phyloP scores from a whole-genome alignment of 2,888 invertebrate species.

The Smittia aterrima region DNA sequence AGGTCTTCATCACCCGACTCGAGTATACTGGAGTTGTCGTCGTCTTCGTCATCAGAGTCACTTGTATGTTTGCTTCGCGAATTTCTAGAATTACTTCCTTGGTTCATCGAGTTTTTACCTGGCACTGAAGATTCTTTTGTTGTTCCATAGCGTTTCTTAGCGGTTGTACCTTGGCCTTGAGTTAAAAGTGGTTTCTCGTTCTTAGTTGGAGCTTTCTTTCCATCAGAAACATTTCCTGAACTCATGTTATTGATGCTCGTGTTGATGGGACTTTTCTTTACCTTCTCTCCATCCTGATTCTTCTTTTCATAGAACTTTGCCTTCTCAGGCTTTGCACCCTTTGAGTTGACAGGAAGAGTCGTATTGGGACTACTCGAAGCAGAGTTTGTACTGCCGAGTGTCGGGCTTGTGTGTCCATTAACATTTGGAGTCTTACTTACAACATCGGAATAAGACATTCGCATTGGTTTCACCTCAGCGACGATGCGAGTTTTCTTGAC shows the following conservation, averaged over 20 bases:
- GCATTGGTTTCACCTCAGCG: slow-evolving; percentile 83
- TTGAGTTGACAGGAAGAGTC: slow-evolving; percentile 42
- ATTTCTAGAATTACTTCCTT: slow-evolving; percentile 46
- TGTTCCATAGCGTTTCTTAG: slow-evolving; percentile 54
- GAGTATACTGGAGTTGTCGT: slow-evolving; percentile 32
- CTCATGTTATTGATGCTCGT: not conserved
- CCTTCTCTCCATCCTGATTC: slow-evolving; percentile 47
- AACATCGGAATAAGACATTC: slow-evolving; percentile 82
- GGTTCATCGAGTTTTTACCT: not conserved
- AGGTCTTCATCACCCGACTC: slow-evolving; percentile 33
- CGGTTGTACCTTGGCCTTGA: not conserved
- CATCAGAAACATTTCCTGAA: not conserved
- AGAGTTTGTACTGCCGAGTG: not conserved
- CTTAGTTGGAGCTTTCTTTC: not conserved
- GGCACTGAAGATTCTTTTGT: slow-evolving; percentile 47
- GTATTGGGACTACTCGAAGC: slow-evolving; percentile 29
- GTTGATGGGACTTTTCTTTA: slow-evolving; percentile 49
- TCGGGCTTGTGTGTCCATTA: not conserved
- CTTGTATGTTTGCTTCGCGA: slow-evolving; percentile 53
- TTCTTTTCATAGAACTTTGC: slow-evolving; percentile 50
- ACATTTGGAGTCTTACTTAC: slow-evolving; percentile 62
- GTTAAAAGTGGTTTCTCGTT: not conserved
- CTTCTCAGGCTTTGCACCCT: slow-evolving; percentile 52
- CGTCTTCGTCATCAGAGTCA: slow-evolving; percentile 47
- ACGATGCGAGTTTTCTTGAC: slow-evolving; percentile 62